A percentile compares a stretch with the other conserved stretches of the same genome.
phyloP scores from a whole-genome alignment of 2,888 invertebrate species.

The Pycnomerus fuliginosus region DNA sequence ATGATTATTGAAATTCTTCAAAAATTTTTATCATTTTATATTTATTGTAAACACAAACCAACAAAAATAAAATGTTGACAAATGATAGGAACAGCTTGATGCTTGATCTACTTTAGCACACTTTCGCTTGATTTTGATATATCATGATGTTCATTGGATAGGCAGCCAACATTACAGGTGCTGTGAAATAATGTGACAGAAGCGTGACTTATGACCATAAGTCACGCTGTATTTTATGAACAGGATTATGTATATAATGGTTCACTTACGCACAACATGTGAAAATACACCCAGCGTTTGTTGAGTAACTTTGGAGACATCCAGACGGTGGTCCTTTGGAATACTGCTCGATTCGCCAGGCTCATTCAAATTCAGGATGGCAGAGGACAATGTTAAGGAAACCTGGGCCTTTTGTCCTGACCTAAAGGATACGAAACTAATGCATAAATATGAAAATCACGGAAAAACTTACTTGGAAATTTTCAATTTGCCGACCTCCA shows the following conservation, averaged over 20 bases:
- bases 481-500: conserved; percentile 90
- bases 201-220: too few species aligned
- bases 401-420: conserved; percentile 83
- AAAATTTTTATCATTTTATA: too few species aligned
- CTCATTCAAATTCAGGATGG: conserved; percentile 75
- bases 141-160: neutral
- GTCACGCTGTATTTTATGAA: too few species aligned
- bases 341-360: conserved; percentile 77
- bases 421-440: conserved; percentile 42
- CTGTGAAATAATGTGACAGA: too few species aligned
- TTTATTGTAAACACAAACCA: too few species aligned
- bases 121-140: conserved; percentile 6
- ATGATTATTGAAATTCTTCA: too few species aligned
- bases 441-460: conserved; percentile 16
- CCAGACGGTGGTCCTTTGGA: conserved; percentile 88
- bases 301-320: conserved; percentile 86
- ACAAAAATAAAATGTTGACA: too few species aligned
- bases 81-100: too few species aligned
- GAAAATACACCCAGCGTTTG: conserved; percentile 94
- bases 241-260: too few species aligned
- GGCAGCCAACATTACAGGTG: too few species aligned
- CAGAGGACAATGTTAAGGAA: conserved; percentile 78
- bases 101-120: too few species aligned
- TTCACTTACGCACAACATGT: conserved; percentile 70
- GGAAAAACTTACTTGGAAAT: conserved; percentile 68